Conservation (phyloP, 2,113 vertebrate species). For the Romanogobio albipinnatus region DNA sequence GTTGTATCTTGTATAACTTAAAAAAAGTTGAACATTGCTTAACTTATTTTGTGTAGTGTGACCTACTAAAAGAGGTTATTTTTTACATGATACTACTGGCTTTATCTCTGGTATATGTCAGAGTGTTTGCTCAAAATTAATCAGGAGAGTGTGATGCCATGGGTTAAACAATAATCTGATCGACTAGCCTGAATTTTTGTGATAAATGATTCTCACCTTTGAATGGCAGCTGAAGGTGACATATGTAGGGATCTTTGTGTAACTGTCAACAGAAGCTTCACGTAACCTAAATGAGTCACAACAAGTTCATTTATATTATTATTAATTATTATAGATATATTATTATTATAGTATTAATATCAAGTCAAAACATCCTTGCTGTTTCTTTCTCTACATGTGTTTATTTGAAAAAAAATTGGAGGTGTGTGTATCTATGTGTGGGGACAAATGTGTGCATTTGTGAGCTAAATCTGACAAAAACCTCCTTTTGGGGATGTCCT, state of each 20-base stretch:
- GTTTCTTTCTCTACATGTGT: neutral
- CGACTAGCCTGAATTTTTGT: neutral
- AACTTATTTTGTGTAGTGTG: too few relatives aligned
- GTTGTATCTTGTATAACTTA: too few relatives aligned
- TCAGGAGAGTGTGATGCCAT: neutral
- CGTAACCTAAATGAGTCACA: neutral
- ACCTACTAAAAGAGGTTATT: too few relatives aligned
- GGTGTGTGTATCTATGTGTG: neutral
- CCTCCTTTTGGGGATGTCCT: neutral
- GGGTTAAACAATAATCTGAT: neutral
- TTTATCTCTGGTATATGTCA: neutral
- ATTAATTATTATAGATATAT: too few relatives aligned
- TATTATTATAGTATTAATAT: neutral
- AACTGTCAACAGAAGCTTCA: neutral
- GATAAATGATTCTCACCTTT: too few relatives aligned
- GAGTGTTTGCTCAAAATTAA: constrained; percentile 11
- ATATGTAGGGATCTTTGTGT: neutral
- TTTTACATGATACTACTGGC: neutral
- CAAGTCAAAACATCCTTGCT: neutral
- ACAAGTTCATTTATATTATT: constrained; percentile 16
- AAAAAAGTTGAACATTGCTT: too few relatives aligned
- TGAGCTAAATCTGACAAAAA: neutral
- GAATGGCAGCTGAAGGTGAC: neutral
- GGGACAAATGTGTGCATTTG: neutral
- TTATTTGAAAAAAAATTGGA: too few relatives aligned